Evolutionary conservation across 2,888 invertebrate species (phyloP).

Genomic region (Gastracanthus pulcherrimus): DNA sequence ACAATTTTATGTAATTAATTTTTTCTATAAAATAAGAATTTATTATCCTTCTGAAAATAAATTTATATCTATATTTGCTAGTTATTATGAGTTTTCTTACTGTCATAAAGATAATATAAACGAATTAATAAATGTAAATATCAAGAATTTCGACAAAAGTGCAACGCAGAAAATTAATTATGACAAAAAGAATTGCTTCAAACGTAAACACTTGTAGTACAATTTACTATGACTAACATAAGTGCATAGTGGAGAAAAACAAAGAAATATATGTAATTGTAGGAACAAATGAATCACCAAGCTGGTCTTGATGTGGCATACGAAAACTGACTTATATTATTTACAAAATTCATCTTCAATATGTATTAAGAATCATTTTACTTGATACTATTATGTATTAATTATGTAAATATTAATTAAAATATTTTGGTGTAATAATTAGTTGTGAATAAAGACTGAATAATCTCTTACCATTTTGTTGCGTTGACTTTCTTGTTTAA

Average conservation of each 20-base stretch:
- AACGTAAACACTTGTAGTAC: background rate
- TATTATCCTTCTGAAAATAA: no score
- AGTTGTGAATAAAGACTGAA: constrained; percentile 73
- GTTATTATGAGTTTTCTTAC: no score
- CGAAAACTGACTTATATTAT: background rate
- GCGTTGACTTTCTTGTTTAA: no score
- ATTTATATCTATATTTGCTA: no score
- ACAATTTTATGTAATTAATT: no score
- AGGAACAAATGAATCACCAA: constrained; percentile 58
- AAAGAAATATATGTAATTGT: background rate
- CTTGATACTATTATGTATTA: background rate
- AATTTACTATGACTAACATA: background rate
- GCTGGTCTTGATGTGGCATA: constrained; percentile 67
- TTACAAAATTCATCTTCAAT: constrained; percentile 21
- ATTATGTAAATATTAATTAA: constrained; percentile 45
- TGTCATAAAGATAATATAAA: no score
- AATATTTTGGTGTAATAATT: constrained; percentile 71
- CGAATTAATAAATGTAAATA: no score
- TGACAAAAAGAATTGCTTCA: background rate
- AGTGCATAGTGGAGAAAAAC: background rate
- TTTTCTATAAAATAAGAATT: no score
- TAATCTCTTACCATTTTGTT: constrained; percentile 54
- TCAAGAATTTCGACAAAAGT: no score
- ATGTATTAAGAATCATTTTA: background rate
- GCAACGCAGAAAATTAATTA: background rate